phyloP scores from a whole-genome alignment of 2,113 vertebrate genomes.

The Glareola pratincola region DNA sequence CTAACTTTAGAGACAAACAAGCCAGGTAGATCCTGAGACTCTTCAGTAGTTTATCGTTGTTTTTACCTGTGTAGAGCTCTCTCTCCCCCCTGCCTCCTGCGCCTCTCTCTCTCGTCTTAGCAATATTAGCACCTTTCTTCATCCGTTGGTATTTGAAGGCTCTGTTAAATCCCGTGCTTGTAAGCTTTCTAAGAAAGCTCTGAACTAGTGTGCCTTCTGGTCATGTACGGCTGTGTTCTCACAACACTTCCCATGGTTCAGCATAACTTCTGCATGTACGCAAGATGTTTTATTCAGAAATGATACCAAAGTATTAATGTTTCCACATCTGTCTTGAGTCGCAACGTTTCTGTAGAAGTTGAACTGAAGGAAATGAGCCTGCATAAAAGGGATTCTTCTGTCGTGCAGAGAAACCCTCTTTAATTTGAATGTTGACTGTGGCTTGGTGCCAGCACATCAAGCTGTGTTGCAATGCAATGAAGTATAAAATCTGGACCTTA shows the following conservation, averaged over 20 bases:
- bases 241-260: background rate
- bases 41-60: background rate
- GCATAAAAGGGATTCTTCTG: background rate
- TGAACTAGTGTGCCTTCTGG: background rate
- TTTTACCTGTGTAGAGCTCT: background rate
- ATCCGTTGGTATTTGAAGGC: background rate
- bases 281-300: background rate
- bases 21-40: background rate
- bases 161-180: background rate
- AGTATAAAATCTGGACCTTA: background rate
- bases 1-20: background rate
- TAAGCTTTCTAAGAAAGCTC: background rate
- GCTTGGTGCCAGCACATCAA: background rate
- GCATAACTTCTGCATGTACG: background rate
- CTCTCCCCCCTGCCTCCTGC: no score
- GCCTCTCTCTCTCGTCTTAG: background rate
- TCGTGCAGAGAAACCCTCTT: background rate
- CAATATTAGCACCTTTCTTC: background rate
- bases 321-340: background rate
- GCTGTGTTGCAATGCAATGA: background rate
- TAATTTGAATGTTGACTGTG: background rate
- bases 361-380: background rate
- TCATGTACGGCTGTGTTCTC: background rate
- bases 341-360: background rate
- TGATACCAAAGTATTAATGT: background rate